Evolutionary conservation across 1,140 invertebrate genomes (phyloP).

Genomic region (Anastrepha ludens): DNA sequence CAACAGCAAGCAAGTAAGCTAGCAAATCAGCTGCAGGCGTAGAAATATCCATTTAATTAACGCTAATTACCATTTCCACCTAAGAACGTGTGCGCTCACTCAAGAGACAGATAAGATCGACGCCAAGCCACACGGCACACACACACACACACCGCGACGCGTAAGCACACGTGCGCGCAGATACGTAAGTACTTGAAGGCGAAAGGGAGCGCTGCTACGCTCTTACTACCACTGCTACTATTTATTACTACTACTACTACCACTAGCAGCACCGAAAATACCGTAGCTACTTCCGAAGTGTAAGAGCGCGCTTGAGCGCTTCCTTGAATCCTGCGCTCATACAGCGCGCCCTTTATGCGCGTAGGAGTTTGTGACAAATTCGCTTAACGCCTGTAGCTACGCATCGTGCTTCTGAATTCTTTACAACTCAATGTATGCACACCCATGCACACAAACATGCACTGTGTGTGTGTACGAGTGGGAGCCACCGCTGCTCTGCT

Average conservation of each 20-base stretch:
- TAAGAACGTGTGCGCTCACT: conserved; percentile 56
- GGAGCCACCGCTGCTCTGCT: no score
- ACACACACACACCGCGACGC: neutral
- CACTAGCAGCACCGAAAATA: neutral
- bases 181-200: neutral
- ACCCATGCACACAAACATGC: no score
- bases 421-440: neutral
- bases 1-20: neutral
- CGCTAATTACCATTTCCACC: conserved; percentile 57
- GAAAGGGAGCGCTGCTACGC: conserved; percentile 2
- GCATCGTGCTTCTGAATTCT: conserved; percentile 24
- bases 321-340: neutral
- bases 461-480: neutral
- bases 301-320: neutral
- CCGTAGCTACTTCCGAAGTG: conserved; percentile 9
- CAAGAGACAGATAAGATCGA: conserved; percentile 46
- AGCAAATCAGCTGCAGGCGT: conserved; percentile 38
- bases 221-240: neutral
- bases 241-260: neutral
- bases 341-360: neutral
- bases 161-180: neutral
- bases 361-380: conserved; percentile 42
- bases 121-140: neutral
- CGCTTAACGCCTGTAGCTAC: neutral
- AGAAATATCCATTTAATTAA: conserved; percentile 54